These are phyloP conservation scores for Malacoctenus gilli DNA, from an alignment of 2,797 vertebrate species.

Conservation along the genomic window DNA sequence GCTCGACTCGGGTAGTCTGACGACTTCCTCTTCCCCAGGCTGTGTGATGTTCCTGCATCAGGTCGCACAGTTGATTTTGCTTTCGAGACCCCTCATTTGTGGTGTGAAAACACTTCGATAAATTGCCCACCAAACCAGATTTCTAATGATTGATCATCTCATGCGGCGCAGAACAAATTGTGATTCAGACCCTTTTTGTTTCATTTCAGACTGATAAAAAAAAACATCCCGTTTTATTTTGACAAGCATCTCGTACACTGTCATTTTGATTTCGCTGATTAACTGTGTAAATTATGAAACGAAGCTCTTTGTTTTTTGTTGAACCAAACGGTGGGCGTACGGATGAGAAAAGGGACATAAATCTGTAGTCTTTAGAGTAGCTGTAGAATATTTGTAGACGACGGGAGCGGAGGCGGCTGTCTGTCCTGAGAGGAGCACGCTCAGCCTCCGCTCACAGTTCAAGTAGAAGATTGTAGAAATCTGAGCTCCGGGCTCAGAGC, in stretches of 20 bases:
- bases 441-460: slow-evolving; percentile 25
- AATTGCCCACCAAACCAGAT: slow-evolving; percentile 23
- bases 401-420: slow-evolving; percentile 32
- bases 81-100: slow-evolving; percentile 25
- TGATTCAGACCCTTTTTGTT: slow-evolving; percentile 14
- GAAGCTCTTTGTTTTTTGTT: slow-evolving; percentile 76
- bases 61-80: slow-evolving; percentile 28
- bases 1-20: slow-evolving; percentile 39
- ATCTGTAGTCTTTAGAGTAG: slow-evolving; percentile 66
- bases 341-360: slow-evolving; percentile 82
- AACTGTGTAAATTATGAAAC: slow-evolving; percentile 73
- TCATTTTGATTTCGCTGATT: slow-evolving; percentile 65
- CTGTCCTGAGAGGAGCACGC: slow-evolving; percentile 34
- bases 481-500: slow-evolving; percentile 36
- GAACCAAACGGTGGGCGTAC: slow-evolving; percentile 78
- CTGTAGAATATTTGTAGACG: slow-evolving; percentile 53
- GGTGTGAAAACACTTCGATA: slow-evolving; percentile 16
- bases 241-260: slow-evolving; percentile 63
- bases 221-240: slow-evolving; percentile 55
- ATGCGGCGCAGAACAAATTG: slow-evolving; percentile 37
- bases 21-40: slow-evolving; percentile 30
- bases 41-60: slow-evolving; percentile 19
- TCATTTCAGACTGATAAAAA: slow-evolving; percentile 46
- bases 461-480: slow-evolving; percentile 44
- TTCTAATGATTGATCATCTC: slow-evolving; percentile 35